Evolutionary conservation across 2,888 invertebrate species (phyloP).

Genomic region (Dendrolimus houi): DNA sequence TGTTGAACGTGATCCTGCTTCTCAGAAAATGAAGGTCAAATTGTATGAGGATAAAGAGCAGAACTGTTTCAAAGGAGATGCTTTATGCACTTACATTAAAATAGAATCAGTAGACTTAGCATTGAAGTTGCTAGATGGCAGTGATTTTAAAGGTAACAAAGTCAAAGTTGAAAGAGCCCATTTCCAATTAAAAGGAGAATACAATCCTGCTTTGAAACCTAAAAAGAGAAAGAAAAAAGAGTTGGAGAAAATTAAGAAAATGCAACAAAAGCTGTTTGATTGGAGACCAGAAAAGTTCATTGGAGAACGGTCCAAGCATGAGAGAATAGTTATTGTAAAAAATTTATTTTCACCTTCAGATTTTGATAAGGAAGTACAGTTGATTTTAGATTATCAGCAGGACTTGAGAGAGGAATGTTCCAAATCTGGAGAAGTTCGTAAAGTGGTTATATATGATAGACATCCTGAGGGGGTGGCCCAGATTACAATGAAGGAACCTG

Average conservation of each 20-base stretch:
- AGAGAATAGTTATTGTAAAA: slow-evolving; percentile 93
- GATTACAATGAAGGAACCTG: slow-evolving; percentile 91
- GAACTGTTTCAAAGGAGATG: slow-evolving; percentile 95
- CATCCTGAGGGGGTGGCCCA: slow-evolving; percentile 97
- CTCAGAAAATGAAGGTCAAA: slow-evolving; percentile 91
- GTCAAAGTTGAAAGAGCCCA: slow-evolving; percentile 94
- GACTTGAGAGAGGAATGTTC: slow-evolving; percentile 92
- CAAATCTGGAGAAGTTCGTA: slow-evolving; percentile 94
- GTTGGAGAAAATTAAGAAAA: slow-evolving; percentile 92
- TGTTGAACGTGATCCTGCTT: slow-evolving; percentile 89
- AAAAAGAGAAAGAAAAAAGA: slow-evolving; percentile 93
- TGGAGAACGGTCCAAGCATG: slow-evolving; percentile 91
- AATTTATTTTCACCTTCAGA: slow-evolving; percentile 93
- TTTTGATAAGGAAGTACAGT: slow-evolving; percentile 92
- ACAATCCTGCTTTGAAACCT: slow-evolving; percentile 94
- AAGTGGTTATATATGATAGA: slow-evolving; percentile 93
- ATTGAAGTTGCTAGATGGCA: slow-evolving; percentile 93
- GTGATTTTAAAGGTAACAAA: slow-evolving; percentile 84
- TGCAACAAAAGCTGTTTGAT: slow-evolving; percentile 96
- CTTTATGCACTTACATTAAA: slow-evolving; percentile 96
- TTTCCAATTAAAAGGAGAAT: slow-evolving; percentile 95
- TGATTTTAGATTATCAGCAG: slow-evolving; percentile 93
- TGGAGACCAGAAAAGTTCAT: slow-evolving; percentile 96
- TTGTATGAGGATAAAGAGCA: slow-evolving; percentile 89
- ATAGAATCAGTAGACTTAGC: slow-evolving; percentile 97